Percentiles rank a stretch among this genome's conserved stretches.
phyloP scores from a whole-genome alignment of 2,888 invertebrate species.

The Eretmocerus hayati region DNA sequence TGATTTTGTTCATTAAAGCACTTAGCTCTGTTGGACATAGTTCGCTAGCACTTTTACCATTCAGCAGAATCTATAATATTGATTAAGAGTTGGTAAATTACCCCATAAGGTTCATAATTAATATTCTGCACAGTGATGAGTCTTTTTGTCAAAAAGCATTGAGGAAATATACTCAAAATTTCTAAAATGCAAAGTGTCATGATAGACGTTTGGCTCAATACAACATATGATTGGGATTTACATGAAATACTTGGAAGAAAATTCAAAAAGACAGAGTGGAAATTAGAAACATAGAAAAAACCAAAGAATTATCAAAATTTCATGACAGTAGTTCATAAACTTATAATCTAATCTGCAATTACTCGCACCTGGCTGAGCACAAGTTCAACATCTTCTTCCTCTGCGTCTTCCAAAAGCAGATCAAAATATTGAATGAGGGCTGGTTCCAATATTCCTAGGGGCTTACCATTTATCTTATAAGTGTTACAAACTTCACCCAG shows the following conservation, averaged over 20 bases:
- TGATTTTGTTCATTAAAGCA: constrained; percentile 39
- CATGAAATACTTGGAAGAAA: too few species aligned
- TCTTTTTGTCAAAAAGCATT: too few species aligned
- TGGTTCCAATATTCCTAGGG: constrained; percentile 29
- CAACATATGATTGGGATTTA: too few species aligned
- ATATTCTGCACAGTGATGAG: not conserved
- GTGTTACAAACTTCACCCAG: constrained; percentile 43
- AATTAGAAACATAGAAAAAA: not conserved
- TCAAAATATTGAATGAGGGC: constrained; percentile 44
- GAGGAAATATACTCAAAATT: too few species aligned
- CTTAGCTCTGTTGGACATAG: constrained; percentile 29
- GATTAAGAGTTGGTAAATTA: not conserved
- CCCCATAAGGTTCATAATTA: not conserved
- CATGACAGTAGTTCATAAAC: not conserved
- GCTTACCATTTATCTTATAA: constrained; percentile 29
- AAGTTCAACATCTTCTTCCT: constrained; percentile 43
- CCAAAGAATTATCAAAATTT: not conserved
- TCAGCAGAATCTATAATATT: constrained; percentile 38
- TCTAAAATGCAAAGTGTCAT: too few species aligned
- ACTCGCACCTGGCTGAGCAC: constrained; percentile 44
- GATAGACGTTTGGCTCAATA: too few species aligned
- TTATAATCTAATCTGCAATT: not conserved
- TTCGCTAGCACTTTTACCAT: constrained; percentile 37
- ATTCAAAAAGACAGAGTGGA: too few species aligned
- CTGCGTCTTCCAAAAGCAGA: constrained; percentile 42